Percentiles rank a stretch among this genome's conserved stretches.
Evolutionary conservation across 2,797 vertebrate species (phyloP).

Genomic region (Miichthys miiuy): DNA sequence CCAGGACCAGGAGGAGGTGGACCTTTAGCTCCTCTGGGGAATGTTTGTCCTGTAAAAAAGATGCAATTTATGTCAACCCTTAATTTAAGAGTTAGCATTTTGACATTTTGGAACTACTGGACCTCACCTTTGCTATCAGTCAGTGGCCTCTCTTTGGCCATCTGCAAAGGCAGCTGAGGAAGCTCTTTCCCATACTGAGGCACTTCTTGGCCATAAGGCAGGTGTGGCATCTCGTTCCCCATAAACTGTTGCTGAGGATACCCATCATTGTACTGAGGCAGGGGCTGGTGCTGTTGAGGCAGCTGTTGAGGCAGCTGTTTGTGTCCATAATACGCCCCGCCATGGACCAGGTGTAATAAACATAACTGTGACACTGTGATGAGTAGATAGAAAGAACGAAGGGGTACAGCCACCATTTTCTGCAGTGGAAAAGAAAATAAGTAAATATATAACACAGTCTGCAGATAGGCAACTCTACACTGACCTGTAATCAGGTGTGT

Average conservation of each 20-base stretch:
- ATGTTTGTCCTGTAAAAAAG: conserved; percentile 80
- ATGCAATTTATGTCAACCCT: no score
- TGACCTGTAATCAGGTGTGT: neutral
- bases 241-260: conserved; percentile 88
- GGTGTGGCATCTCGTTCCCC: conserved; percentile 91
- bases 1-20: conserved; percentile 70
- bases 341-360: conserved; percentile 80
- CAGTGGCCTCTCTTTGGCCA: conserved; percentile 87
- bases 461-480: neutral
- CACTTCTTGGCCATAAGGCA: conserved; percentile 89
- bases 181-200: conserved; percentile 92
- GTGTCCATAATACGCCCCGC: conserved; percentile 92
- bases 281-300: conserved; percentile 89
- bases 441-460: neutral
- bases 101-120: neutral
- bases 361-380: conserved; percentile 82
- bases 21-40: conserved; percentile 91
- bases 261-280: conserved; percentile 92
- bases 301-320: conserved; percentile 91
- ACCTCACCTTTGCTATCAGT: conserved; percentile 91
- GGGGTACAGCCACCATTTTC: conserved; percentile 82
- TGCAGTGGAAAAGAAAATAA: conserved; percentile 51
- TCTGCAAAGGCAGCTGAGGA: conserved; percentile 89
- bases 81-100: no score
- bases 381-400: conserved; percentile 78